phyloP scores from a whole-genome alignment of 92 coral and sea anemone species.

The Palythoa grandis region DNA sequence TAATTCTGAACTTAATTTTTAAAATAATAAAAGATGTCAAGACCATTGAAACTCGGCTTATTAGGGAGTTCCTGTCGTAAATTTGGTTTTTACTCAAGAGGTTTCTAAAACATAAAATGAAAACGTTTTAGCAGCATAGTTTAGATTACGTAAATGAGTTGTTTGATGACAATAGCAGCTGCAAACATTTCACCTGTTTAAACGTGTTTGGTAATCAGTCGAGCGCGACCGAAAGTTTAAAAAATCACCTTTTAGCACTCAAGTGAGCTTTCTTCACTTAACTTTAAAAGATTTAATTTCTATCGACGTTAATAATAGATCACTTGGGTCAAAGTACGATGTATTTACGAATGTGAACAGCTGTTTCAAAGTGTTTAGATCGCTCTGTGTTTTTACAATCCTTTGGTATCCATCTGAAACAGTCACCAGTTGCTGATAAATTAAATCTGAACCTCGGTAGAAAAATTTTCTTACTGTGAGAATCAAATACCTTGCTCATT shows the following conservation, averaged over 20 bases:
- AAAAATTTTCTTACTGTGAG: background rate
- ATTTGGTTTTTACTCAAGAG: too few species aligned
- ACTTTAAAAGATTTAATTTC: background rate
- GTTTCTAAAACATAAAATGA: too few species aligned
- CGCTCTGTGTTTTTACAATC: background rate
- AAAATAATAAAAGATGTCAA: too few species aligned
- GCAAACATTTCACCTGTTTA: background rate
- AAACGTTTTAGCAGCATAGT: too few species aligned
- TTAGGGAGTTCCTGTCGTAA: too few species aligned
- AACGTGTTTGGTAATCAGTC: background rate
- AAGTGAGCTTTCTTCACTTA: background rate
- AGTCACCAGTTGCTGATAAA: background rate
- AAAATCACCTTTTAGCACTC: background rate
- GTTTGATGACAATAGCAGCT: too few species aligned
- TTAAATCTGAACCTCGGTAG: background rate
- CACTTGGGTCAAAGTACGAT: conserved; percentile 3
- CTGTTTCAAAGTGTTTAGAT: background rate
- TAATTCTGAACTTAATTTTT: too few species aligned
- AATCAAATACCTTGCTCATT: background rate
- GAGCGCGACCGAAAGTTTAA: background rate
- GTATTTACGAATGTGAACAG: background rate
- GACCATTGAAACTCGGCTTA: too few species aligned
- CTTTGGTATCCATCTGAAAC: background rate
- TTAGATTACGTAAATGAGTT: too few species aligned
- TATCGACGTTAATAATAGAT: conserved; percentile 2